Evolutionary conservation across 1,140 invertebrate genomes (phyloP), one percentile per base, ranked within the genome.

Genomic region (Trinorchestia longiramus): DNA sequence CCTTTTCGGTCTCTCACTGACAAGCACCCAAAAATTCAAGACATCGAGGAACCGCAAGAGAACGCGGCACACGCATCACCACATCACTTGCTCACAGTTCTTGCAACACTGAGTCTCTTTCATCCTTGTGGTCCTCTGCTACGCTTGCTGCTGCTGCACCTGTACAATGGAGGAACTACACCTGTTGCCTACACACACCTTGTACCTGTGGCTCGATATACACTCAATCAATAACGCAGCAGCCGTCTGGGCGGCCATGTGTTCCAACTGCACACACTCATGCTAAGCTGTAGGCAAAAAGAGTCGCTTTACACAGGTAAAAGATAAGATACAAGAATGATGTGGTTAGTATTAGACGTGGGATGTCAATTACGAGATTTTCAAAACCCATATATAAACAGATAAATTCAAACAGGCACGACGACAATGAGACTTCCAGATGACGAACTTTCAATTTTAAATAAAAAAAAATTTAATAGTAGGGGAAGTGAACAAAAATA

Each of bases 11-110:
- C 88, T 41, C 0, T 90, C 88, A 90, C 88, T 90, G 43, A 90
- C 88, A 42, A 43, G 88, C 43, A 41, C n/a, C n/a, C 28, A 43
- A 43, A 90, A 90, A 90, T 90, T 90, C 88, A 90, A 90, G 88
- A 90, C 88, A 90, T 90, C 88, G 88, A 90, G 88, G 11, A 90
- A 41, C 88, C 88, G 6, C 8, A 90, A 90, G 41, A 17, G 88
- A 90, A 41, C 43, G 41, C 43, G 88, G 41, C n/a, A 41, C 88
- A 43, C 43, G 28, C 43, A 41, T 42, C 88, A 90, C 88, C n/a
- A 90, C 8, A 36, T 90, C 88, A 90, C 88, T 42, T 43, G 0
- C n/a, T 43, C 88, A 90, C 88, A 6, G 88, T 15, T 90, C 88
- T 42, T 90, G 88, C 88, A 90, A 90, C 88, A 90, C 88, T 90